Evolutionary conservation across 1,140 invertebrate genomes (phyloP).

Genomic region (Hyles vespertilio): DNA sequence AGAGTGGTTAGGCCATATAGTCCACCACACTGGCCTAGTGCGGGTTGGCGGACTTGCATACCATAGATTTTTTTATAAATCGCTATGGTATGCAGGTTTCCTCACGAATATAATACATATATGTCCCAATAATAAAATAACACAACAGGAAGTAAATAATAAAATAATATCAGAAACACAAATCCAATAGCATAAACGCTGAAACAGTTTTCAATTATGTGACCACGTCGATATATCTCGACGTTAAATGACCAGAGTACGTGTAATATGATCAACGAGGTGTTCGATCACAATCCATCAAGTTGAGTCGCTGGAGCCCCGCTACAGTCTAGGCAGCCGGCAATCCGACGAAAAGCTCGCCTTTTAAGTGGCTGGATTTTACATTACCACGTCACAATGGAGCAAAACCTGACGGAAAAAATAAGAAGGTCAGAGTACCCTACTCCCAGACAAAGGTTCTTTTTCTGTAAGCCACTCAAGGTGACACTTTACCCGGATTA

Average conservation of each 20-base stretch:
- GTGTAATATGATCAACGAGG: conserved; percentile 63
- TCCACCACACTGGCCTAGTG: too few species aligned
- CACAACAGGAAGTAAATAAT: too few species aligned
- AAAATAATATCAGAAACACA: too few species aligned
- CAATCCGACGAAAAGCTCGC: conserved; percentile 42
- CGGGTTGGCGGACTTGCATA: too few species aligned
- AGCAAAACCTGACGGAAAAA: conserved; percentile 55
- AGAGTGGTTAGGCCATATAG: too few species aligned
- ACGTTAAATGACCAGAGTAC: conserved; percentile 58
- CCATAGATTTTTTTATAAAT: too few species aligned
- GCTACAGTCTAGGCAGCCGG: conserved; percentile 41
- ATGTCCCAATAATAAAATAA: too few species aligned
- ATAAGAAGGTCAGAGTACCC: conserved; percentile 56
- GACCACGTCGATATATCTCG: conserved; percentile 24
- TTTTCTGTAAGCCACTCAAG: conserved; percentile 67
- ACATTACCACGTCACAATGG: conserved; percentile 48
- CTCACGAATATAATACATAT: too few species aligned
- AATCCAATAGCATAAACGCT: not conserved
- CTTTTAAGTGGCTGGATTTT: conserved; percentile 47
- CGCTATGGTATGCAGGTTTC: too few species aligned
- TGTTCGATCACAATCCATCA: conserved; percentile 69
- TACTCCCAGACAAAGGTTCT: conserved; percentile 61
- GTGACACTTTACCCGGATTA: conserved; percentile 73
- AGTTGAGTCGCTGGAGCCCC: conserved; percentile 22
- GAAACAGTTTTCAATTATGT: conserved; percentile 26